Evolutionary conservation across 2,797 vertebrate species (phyloP), one percentile per base, ranked within the genome.

Genomic region (Cirrhinus molitorella): DNA sequence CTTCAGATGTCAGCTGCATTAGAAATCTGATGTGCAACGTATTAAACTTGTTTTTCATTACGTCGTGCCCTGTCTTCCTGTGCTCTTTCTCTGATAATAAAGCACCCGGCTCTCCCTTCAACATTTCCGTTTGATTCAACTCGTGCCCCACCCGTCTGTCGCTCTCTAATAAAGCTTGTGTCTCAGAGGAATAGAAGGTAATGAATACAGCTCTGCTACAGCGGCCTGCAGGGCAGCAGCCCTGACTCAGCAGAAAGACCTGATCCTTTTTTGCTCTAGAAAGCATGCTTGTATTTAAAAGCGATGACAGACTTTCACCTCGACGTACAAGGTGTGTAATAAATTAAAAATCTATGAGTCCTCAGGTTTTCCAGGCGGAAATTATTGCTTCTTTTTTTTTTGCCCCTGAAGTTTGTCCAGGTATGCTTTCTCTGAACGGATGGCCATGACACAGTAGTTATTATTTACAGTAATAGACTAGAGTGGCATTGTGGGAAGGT

Each of bases 201-300:
- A 65, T 88, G 66, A 81, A 75, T 76, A 73, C 67, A 78, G 79
- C 66, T 57, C 21, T 25, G 65, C 80, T 67, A 82, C 80, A 70
- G 73, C 68, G 79, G 47, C 76, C 76, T 31, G 74, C 78, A 86
- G 55, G 84, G 81, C 73, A 81, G 40, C 34, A 61, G 40, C 40
- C 21, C 87, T 88, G 83, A 81, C 85, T 88, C 83, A 87, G 87
- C 83, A 88, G 72, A 85, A 82, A 83, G 19, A 61, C 53, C 73
- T 47, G 63, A 77, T 68, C 40, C 65, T 68, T 66, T n/a, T 76
- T 28, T 59, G 34, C 63, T 55, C 31, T 37, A 12, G 14, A 74
- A 82, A 65, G 31, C 43, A 51, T 25, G 77, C 85, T 78, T 73
- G 83, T 88, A 86, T 86, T 88, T 86, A 86, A 88, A 88, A 85